Conservation (phyloP, 2,113 vertebrate species). For the Stegostoma tigrinum region DNA sequence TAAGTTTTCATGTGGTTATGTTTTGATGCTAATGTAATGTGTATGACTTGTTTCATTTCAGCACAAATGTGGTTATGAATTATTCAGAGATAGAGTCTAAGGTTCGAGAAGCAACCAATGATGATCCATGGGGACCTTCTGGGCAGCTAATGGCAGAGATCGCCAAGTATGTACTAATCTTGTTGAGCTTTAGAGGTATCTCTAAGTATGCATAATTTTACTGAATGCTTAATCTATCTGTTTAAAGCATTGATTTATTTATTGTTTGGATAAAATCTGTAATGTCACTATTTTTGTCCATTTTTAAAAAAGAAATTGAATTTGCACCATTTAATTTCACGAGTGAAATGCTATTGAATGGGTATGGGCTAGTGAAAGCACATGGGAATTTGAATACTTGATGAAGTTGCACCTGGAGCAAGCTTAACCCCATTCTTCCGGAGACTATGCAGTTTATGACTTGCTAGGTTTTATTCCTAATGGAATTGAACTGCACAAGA, state of each 20-base stretch:
- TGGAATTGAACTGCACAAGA: neutral
- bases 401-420: neutral
- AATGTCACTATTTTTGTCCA: neutral
- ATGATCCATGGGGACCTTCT: conserved; percentile 96
- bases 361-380: neutral
- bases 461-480: conserved; percentile 1
- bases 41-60: conserved; percentile 56
- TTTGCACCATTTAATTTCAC: neutral
- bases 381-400: neutral
- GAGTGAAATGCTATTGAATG: neutral
- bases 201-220: neutral
- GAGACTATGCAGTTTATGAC: neutral
- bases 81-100: conserved; percentile 98
- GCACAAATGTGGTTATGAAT: conserved; percentile 99
- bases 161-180: conserved; percentile 75
- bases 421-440: neutral
- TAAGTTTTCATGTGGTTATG: conserved; percentile 69
- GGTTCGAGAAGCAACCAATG: conserved; percentile 98
- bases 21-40: conserved; percentile 45
- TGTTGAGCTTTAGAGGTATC: neutral
- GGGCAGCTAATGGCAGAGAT: conserved; percentile 97
- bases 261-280: conserved; percentile 18
- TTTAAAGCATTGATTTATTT: conserved; percentile 20
- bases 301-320: conserved; percentile 19
- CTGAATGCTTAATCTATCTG: conserved; percentile 18